Conservation (phyloP, 2,113 vertebrate genomes). For the Petromus typicus region DNA sequence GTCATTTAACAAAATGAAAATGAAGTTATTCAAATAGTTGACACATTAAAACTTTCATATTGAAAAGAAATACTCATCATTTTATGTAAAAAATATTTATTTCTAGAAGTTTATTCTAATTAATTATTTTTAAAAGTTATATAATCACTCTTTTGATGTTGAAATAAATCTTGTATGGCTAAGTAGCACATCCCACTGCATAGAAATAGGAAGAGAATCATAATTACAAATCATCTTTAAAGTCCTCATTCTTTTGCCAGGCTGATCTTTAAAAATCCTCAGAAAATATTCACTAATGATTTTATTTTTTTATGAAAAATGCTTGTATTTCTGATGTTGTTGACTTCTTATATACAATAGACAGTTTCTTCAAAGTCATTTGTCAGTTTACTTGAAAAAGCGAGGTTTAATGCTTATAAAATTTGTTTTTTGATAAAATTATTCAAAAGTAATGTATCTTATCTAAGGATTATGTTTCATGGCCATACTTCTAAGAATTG, state of each 20-base stretch:
- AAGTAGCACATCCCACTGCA: not conserved
- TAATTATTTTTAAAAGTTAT: not conserved
- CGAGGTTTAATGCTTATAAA: not conserved
- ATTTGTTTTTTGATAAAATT: slow-evolving; percentile 37
- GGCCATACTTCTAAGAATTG: not conserved
- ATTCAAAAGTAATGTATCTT: not conserved
- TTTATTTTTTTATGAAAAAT: not conserved
- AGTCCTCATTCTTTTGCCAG: not conserved
- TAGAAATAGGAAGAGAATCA: not conserved
- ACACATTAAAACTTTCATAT: slow-evolving; percentile 32
- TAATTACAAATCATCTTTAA: not conserved
- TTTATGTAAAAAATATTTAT: slow-evolving; percentile 28
- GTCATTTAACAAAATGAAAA: slow-evolving; percentile 37
- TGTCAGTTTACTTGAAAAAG: not conserved
- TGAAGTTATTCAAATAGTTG: slow-evolving; percentile 44
- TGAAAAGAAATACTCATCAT: not conserved
- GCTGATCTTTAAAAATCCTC: not conserved
- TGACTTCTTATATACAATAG: not conserved
- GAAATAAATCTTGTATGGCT: not conserved
- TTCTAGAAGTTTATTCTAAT: slow-evolving; percentile 37
- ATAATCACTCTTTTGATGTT: not conserved
- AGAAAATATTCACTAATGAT: not conserved
- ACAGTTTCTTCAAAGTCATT: not conserved
- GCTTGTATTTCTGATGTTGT: not conserved
- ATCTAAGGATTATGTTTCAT: slow-evolving; percentile 4